A percentile compares a stretch with the other conserved stretches of the same genome.
phyloP scores from a whole-genome alignment of 2,797 vertebrate genomes.

The Falco peregrinus region DNA sequence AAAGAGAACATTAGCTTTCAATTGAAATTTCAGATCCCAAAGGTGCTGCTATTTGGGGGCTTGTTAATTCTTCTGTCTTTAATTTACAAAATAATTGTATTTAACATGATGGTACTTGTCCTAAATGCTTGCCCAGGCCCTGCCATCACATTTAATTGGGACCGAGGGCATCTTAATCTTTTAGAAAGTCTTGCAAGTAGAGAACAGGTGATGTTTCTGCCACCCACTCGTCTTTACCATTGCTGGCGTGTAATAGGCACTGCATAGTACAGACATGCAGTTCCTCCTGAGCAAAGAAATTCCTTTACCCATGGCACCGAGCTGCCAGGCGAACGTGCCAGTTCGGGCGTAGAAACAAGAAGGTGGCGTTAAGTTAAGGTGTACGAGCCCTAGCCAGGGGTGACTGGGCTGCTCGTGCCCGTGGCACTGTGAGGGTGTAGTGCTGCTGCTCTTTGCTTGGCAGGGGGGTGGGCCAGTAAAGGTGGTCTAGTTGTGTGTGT shows the following conservation, averaged over 20 bases:
- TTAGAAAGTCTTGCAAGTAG: background rate
- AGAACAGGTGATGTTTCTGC: background rate
- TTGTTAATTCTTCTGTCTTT: conserved; percentile 19
- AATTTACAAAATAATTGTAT: conserved; percentile 26
- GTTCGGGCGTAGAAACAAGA: background rate
- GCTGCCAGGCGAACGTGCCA: background rate
- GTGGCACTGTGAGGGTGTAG: background rate
- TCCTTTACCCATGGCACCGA: fast-evolving
- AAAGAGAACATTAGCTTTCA: conserved; percentile 3
- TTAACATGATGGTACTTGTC: background rate
- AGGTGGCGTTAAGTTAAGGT: background rate
- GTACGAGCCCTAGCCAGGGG: background rate
- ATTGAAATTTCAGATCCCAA: conserved; percentile 4
- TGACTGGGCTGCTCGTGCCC: background rate
- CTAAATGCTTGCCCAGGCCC: background rate
- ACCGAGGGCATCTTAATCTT: background rate
- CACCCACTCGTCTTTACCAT: background rate
- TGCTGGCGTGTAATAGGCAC: background rate
- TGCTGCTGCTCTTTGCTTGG: background rate
- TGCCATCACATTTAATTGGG: background rate
- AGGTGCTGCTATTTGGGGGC: background rate
- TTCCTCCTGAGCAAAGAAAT: background rate
- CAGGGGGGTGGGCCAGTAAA: background rate
- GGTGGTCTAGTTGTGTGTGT: too few relatives aligned
- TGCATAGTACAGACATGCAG: background rate